Conservation (phyloP, 2,888 invertebrate species). For the Trilocha varians region DNA sequence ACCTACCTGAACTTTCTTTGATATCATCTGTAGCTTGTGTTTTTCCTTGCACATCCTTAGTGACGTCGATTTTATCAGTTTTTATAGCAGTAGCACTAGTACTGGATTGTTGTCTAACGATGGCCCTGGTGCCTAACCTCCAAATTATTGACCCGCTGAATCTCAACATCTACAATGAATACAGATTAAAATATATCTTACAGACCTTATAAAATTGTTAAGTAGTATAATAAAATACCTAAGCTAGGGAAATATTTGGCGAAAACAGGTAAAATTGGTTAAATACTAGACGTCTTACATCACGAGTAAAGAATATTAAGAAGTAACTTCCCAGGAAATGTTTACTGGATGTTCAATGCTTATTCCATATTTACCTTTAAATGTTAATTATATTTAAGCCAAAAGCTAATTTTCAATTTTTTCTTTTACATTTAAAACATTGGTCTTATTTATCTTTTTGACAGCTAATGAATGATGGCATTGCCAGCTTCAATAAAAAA, state of each 20-base stretch:
- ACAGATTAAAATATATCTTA: neutral
- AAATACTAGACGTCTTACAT: conserved; percentile 50
- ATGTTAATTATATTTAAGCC: conserved; percentile 7
- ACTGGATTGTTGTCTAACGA: conserved; percentile 45
- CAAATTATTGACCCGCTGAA: conserved; percentile 60
- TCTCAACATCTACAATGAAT: conserved; percentile 59
- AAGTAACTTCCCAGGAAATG: neutral
- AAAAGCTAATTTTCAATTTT: conserved; percentile 11
- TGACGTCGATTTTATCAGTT: conserved; percentile 65
- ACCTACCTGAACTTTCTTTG: conserved; percentile 33
- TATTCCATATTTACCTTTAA: conserved; percentile 15
- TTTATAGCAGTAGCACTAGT: conserved; percentile 89
- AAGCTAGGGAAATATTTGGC: no score
- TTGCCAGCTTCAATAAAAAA: no score
- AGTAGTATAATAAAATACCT: no score
- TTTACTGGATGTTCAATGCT: neutral
- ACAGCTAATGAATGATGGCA: conserved; percentile 11
- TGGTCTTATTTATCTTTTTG: conserved; percentile 34
- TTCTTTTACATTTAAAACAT: conserved; percentile 34
- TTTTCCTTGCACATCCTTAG: conserved; percentile 31
- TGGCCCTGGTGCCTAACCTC: conserved; percentile 64
- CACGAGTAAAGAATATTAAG: conserved; percentile 23
- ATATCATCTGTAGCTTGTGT: conserved; percentile 15
- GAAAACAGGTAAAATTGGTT: neutral
- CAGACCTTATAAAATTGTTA: neutral